phyloP scores from a whole-genome alignment of 2,113 vertebrate species.

The Accipiter virgatus region DNA sequence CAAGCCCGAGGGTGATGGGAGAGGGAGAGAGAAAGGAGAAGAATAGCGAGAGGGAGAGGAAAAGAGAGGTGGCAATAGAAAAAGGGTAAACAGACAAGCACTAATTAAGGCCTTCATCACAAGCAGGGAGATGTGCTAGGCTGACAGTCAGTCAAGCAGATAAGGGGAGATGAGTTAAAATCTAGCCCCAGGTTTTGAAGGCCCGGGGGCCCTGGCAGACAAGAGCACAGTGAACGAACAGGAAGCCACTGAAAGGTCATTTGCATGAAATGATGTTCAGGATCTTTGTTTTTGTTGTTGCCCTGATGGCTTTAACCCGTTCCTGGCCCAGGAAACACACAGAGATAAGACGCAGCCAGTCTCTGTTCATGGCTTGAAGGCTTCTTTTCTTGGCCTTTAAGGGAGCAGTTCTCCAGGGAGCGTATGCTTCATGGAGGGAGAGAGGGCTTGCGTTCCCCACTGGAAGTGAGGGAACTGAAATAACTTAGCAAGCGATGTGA shows the following conservation, averaged over 20 bases:
- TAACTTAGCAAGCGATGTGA: background rate
- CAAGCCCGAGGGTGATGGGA: constrained; percentile 51
- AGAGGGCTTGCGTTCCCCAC: background rate
- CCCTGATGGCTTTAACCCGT: constrained; percentile 39
- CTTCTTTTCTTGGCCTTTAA: background rate
- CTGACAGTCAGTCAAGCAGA: constrained; percentile 99
- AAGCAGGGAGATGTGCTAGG: constrained; percentile 87
- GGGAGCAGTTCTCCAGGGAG: background rate
- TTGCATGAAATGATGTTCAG: constrained; percentile 81
- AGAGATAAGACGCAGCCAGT: background rate
- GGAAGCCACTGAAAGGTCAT: constrained; percentile 89
- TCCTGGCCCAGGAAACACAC: background rate
- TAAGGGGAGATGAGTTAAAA: constrained; percentile 91
- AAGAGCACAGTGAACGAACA: constrained; percentile 83
- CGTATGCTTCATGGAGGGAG: background rate
- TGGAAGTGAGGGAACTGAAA: background rate
- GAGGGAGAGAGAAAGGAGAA: constrained; percentile 58
- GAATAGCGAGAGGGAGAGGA: constrained; percentile 48
- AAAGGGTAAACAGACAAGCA: constrained; percentile 73
- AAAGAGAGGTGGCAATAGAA: constrained; percentile 68
- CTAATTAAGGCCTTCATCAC: constrained; percentile 95
- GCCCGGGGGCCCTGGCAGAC: constrained; percentile 85
- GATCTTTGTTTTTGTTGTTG: constrained; percentile 77
- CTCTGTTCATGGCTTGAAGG: background rate
- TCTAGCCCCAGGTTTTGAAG: constrained; percentile 84